phyloP scores from a whole-genome alignment of 2,797 vertebrate genomes.

The Semotilus atromaculatus region DNA sequence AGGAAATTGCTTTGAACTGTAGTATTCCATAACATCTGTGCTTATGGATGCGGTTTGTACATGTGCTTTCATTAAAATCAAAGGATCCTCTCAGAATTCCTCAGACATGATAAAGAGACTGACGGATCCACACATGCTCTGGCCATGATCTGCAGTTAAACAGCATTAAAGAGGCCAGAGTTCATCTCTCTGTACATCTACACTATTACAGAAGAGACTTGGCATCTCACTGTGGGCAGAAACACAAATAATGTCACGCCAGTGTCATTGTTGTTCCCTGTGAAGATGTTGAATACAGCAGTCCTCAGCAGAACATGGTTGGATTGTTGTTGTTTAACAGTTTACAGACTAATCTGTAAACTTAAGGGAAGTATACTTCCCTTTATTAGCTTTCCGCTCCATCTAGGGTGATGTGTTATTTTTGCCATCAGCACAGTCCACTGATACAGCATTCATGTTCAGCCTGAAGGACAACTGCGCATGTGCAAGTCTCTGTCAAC shows the following conservation, averaged over 20 bases:
- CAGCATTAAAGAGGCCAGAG: background rate
- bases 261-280: background rate
- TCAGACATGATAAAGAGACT: constrained; percentile 17
- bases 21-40: constrained; percentile 3
- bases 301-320: background rate
- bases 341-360: background rate
- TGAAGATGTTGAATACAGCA: background rate
- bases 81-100: background rate
- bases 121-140: background rate
- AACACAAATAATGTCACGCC: background rate
- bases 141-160: background rate
- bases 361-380: background rate
- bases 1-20: background rate
- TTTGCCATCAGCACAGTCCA: background rate
- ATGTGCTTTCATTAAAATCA: constrained; percentile 40
- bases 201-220: background rate
- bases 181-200: background rate
- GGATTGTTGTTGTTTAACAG: background rate
- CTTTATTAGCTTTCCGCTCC: background rate
- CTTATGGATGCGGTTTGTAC: constrained; percentile 2
- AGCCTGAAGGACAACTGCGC: no score
- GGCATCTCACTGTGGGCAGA: background rate
- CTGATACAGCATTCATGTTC: background rate
- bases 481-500: no score
- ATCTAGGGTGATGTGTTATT: background rate